phyloP scores from a whole-genome alignment of 2,797 vertebrate genomes.

The Meda fulgida region DNA sequence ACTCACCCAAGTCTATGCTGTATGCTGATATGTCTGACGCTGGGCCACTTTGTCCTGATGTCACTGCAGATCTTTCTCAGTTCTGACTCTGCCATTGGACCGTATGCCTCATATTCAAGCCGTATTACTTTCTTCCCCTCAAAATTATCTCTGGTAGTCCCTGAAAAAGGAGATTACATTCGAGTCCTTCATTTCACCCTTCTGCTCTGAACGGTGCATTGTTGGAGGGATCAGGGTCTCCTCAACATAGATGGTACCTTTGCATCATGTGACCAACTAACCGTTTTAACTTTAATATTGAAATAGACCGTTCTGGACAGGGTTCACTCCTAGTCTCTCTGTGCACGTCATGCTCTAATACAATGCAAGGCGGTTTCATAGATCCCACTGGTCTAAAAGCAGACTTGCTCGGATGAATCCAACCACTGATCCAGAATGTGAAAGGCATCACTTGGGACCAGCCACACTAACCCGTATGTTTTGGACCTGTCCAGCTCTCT shows the following conservation, averaged over 20 bases:
- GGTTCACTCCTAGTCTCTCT: not conserved
- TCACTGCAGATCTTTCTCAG: slow-evolving; percentile 85
- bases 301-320: not conserved
- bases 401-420: not conserved
- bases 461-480: not conserved
- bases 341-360: not conserved
- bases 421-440: not conserved
- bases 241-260: not conserved
- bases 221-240: not conserved
- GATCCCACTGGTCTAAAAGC: not conserved
- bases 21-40: slow-evolving; percentile 83
- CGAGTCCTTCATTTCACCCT: not conserved
- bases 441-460: not conserved
- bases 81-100: slow-evolving; percentile 88
- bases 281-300: not conserved
- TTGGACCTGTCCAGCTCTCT: not conserved
- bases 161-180: slow-evolving; percentile 68
- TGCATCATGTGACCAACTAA: not conserved
- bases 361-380: not conserved
- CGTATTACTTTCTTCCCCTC: slow-evolving; percentile 84
- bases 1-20: slow-evolving; percentile 90
- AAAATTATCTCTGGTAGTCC: slow-evolving; percentile 87
- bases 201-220: not conserved
- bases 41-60: slow-evolving; percentile 85
- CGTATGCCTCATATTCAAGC: slow-evolving; percentile 92